Evolutionary conservation across 2,888 invertebrate genomes (phyloP).

Genomic region (Subacronicta megacephala): DNA sequence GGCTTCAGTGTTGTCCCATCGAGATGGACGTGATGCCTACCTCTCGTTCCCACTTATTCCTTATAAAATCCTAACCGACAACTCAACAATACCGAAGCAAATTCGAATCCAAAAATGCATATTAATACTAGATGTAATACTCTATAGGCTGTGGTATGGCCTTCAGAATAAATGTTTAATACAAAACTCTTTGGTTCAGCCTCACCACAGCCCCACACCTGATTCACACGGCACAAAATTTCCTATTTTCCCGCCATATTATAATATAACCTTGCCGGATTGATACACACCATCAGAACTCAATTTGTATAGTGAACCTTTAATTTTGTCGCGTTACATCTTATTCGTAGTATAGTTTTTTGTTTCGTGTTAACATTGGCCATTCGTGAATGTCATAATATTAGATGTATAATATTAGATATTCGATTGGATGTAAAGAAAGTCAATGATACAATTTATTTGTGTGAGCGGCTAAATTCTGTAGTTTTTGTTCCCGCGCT

Average conservation of each 20-base stretch:
- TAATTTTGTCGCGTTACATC: slow-evolving; percentile 67
- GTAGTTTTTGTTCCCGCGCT: slow-evolving; percentile 55
- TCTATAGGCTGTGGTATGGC: slow-evolving; percentile 53
- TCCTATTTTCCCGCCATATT: slow-evolving; percentile 33
- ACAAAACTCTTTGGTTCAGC: slow-evolving; percentile 27
- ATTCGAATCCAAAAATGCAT: slow-evolving; percentile 41
- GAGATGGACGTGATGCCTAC: slow-evolving; percentile 19
- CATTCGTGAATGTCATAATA: slow-evolving; percentile 85
- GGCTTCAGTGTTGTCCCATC: neutral
- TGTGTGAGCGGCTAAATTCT: slow-evolving; percentile 64
- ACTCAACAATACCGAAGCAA: slow-evolving; percentile 57
- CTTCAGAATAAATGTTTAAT: slow-evolving; percentile 36
- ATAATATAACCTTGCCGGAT: slow-evolving; percentile 45
- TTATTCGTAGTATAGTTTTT: slow-evolving; percentile 74
- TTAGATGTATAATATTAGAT: slow-evolving; percentile 84
- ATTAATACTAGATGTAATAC: slow-evolving; percentile 53
- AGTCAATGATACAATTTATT: slow-evolving; percentile 64
- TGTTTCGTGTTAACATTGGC: slow-evolving; percentile 78
- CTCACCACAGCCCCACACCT: slow-evolving; percentile 44
- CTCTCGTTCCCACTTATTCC: slow-evolving; percentile 6
- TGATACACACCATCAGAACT: slow-evolving; percentile 48
- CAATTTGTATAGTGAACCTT: slow-evolving; percentile 71
- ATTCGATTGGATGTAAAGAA: slow-evolving; percentile 75
- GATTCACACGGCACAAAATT: slow-evolving; percentile 52
- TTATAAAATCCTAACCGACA: slow-evolving; percentile 43